Percentiles rank a stretch among this genome's conserved stretches.
Conservation (phyloP, 2,888 invertebrate species). For the Aspidiotus rigidus region DNA sequence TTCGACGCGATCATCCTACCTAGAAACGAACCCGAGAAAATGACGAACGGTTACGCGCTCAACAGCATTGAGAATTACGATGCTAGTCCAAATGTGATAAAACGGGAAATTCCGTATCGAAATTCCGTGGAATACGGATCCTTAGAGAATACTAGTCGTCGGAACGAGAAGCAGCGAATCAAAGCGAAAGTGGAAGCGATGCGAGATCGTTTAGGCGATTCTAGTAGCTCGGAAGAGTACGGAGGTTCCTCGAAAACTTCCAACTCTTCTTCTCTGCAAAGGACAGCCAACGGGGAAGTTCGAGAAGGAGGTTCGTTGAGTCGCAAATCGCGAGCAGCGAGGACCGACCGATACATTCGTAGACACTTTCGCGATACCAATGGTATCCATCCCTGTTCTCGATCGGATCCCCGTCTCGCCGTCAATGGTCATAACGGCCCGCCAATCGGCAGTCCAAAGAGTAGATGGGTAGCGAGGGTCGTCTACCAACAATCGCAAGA, state of each 20-base stretch:
- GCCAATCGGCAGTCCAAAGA: constrained; percentile 14
- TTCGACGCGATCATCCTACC: constrained; percentile 30
- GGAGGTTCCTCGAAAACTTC: constrained; percentile 53
- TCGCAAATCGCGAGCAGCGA: constrained; percentile 59
- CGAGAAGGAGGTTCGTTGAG: constrained; percentile 50
- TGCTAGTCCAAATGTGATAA: constrained; percentile 33
- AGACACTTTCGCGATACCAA: constrained; percentile 45
- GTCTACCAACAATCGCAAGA: constrained; percentile 25
- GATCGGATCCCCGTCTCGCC: neutral
- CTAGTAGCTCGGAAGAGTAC: constrained; percentile 24
- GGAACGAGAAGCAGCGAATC: constrained; percentile 45
- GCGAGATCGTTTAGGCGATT: constrained; percentile 13
- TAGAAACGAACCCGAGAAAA: constrained; percentile 13
- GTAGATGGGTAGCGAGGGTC: constrained; percentile 21
- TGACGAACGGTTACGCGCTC: constrained; percentile 3
- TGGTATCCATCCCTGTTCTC: neutral
- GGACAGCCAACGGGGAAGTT: constrained; percentile 51
- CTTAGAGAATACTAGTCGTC: constrained; percentile 21
- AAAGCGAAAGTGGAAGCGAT: constrained; percentile 59
- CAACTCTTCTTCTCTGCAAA: constrained; percentile 55
- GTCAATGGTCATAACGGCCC: neutral
- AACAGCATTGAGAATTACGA: constrained; percentile 24
- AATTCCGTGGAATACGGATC: constrained; percentile 33
- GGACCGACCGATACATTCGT: constrained; percentile 71
- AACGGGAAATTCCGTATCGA: constrained; percentile 13